Percentiles rank a stretch among this genome's conserved stretches.
Evolutionary conservation across 2,113 vertebrate genomes (phyloP).

Genomic region (Corvus moneduloides): DNA sequence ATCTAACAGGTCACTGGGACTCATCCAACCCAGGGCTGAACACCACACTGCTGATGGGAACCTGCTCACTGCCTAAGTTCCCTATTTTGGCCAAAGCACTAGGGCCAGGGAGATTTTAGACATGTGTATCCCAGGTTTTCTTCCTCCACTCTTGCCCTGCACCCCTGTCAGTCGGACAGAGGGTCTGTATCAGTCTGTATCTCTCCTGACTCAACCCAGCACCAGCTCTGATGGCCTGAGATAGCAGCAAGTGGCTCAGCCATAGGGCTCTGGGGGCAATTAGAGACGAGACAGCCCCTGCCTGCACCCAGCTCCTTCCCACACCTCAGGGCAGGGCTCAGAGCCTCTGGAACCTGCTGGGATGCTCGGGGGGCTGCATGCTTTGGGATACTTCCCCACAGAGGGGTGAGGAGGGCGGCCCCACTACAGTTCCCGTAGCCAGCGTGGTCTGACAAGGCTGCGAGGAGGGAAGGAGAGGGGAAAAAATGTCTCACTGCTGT

Average conservation of each 20-base stretch:
- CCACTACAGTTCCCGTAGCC: neutral
- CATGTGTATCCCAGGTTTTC: neutral
- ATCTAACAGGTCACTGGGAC: neutral
- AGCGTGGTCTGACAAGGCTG: neutral
- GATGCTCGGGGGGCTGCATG: neutral
- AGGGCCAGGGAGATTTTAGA: neutral
- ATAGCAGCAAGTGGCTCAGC: neutral
- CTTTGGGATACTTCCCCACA: neutral
- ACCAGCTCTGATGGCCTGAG: neutral
- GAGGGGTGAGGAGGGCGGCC: neutral
- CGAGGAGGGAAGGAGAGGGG: neutral
- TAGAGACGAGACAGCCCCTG: constrained; percentile 30
- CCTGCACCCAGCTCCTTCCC: neutral
- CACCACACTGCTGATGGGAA: neutral
- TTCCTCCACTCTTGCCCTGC: neutral
- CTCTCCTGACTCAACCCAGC: neutral
- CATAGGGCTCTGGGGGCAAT: neutral
- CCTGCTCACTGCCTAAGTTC: neutral
- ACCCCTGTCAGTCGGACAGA: neutral
- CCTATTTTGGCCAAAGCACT: neutral
- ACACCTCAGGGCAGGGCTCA: neutral
- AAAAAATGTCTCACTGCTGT: neutral
- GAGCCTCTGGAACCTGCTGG: neutral
- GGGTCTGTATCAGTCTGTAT: neutral
- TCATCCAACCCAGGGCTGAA: neutral